phyloP scores from a whole-genome alignment of 35 echinoderm and acorn worm genomes.

The Apostichopus japonicus region DNA sequence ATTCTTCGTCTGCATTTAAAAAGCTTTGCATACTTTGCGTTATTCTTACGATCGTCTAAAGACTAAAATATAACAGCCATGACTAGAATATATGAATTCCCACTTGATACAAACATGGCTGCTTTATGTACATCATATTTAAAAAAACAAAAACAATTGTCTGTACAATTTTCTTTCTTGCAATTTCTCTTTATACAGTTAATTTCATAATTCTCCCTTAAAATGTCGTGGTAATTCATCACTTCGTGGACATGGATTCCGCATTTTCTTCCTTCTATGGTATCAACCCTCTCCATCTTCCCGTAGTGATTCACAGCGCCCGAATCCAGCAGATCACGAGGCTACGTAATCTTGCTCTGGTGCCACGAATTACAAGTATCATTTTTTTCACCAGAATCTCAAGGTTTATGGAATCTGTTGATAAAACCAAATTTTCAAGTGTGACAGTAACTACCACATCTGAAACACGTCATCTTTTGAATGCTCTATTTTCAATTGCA shows the following conservation, averaged over 20 bases:
- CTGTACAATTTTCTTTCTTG: slow-evolving; percentile 19
- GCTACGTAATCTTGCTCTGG: background rate
- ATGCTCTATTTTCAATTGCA: too few relatives aligned
- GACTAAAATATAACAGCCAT: background rate
- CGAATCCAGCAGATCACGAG: background rate
- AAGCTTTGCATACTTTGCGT: slow-evolving; percentile 19
- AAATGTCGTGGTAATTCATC: background rate
- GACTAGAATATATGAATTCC: slow-evolving; percentile 15
- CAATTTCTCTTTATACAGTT: background rate
- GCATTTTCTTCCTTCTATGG: too few relatives aligned
- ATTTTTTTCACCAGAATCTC: background rate
- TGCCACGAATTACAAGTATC: background rate
- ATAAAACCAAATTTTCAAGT: too few relatives aligned
- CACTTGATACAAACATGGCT: slow-evolving; percentile 34
- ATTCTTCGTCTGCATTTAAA: background rate
- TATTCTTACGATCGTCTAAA: background rate
- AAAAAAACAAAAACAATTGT: background rate
- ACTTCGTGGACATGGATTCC: background rate
- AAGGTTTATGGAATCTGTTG: slow-evolving; percentile 52
- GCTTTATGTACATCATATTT: background rate
- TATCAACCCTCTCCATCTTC: background rate
- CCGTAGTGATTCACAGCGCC: background rate
- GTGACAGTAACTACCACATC: too few relatives aligned
- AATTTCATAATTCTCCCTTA: slow-evolving; percentile 16
- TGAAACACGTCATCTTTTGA: too few relatives aligned